Evolutionary conservation across 2,888 invertebrate species (phyloP), one percentile per base, ranked within the genome.

Genomic region (Drosophila yooni): DNA sequence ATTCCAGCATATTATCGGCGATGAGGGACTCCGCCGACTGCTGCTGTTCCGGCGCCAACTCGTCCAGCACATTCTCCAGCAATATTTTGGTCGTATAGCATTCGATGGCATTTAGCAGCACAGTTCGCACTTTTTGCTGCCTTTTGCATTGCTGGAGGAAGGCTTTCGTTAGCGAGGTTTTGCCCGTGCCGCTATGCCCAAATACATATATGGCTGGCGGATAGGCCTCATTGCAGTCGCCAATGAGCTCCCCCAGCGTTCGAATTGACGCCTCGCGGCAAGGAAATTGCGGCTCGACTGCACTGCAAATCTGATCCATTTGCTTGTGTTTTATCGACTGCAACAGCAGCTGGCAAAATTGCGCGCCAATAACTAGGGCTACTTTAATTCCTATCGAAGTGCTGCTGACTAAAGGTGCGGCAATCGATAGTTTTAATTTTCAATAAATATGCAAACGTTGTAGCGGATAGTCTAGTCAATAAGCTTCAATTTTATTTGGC

Each of bases 151-250:
- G 91, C 46, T 94, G 90, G 5, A 98, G 92, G 15, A 97, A 93
- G 13, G 94, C 93, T 61, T 94, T 94, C 6, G 96, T 92, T 67
- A 97, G 94, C 25, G 95, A 92, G n/a, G 96, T 95, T 94, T 98
- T 98, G 34, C 98, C 98, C 29, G 96, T 96, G 13, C 96, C 96
- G 80, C 97, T 95, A 91, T 96, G 96, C n/a, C 98, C 98, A 92
- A 96, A 96, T 62, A 97, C 86, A 94, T 96, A 97, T 84, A 98
- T 93, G 79, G 95, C 95, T 79, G 95, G 94, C 27, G 96, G 96
- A 90, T 96, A 94, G 27, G 95, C 94, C 91, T 96, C 96, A 76
- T 95, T 94, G 58, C 92, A 90, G 74, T 94, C 94, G 2, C 91
- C 91, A 38, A 93, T 86, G 0, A 92, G 79, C 29, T 91, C 83